Conservation (phyloP, 2,888 invertebrate species). For the Limulus polyphemus region DNA sequence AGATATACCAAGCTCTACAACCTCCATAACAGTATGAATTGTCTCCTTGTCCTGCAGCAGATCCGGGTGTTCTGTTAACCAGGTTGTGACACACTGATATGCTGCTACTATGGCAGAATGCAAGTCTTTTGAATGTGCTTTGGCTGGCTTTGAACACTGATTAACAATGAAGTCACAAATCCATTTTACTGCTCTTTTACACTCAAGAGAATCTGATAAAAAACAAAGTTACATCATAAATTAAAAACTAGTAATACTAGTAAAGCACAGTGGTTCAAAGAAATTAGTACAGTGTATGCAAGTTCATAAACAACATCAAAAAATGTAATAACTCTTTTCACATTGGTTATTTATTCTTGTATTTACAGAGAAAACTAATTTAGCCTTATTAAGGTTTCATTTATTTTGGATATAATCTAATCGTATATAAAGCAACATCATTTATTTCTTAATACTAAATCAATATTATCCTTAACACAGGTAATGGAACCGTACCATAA, state of each 20-base stretch:
- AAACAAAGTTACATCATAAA: not conserved
- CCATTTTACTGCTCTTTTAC: slow-evolving; percentile 89
- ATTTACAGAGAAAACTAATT: too few species aligned
- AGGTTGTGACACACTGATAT: slow-evolving; percentile 49
- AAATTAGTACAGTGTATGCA: not conserved
- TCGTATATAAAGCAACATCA: too few species aligned
- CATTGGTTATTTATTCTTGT: too few species aligned
- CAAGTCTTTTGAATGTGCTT: slow-evolving; percentile 79
- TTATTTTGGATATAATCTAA: too few species aligned
- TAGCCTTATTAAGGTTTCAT: too few species aligned
- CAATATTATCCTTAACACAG: too few species aligned
- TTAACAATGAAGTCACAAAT: slow-evolving; percentile 94
- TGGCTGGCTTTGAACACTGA: slow-evolving; percentile 88
- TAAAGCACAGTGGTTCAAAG: too few species aligned
- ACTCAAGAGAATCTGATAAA: slow-evolving; percentile 68
- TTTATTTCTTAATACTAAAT: too few species aligned
- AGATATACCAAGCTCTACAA: slow-evolving; percentile 92
- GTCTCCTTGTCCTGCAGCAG: slow-evolving; percentile 83
- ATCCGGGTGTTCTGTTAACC: slow-evolving; percentile 82
- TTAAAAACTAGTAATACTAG: not conserved
- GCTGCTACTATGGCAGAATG: slow-evolving; percentile 74
- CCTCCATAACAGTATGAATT: slow-evolving; percentile 82
- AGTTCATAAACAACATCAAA: too few species aligned
- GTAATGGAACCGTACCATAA: too few species aligned
- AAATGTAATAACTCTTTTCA: too few species aligned